phyloP scores from a whole-genome alignment of 64 coral and sea anemone species.

The Porites lutea region DNA sequence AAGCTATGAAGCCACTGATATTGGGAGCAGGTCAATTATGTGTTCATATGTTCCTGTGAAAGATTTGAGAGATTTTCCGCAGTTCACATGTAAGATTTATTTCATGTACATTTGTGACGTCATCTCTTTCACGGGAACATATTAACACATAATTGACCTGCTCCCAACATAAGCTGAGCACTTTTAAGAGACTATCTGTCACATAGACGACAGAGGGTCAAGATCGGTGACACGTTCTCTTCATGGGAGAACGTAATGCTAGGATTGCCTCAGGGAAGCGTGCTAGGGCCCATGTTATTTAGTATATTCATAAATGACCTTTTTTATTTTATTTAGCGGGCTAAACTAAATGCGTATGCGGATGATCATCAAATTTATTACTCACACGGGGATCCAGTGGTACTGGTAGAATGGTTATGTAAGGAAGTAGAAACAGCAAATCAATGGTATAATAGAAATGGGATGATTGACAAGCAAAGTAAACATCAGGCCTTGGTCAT shows the following conservation, averaged over 20 bases:
- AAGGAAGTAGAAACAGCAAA: not conserved
- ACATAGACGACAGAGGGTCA: constrained; percentile 2
- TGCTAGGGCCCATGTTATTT: not conserved
- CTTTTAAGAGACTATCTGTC: constrained; percentile 1
- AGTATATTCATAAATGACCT: not conserved
- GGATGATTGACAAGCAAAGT: not conserved
- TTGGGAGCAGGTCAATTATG: no score
- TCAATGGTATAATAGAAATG: not conserved
- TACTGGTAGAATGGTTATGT: not conserved
- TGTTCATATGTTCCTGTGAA: no score
- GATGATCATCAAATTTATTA: constrained; percentile 1
- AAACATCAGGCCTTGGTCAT: not conserved
- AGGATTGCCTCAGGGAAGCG: not conserved
- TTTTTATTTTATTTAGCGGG: not conserved
- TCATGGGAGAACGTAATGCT: not conserved
- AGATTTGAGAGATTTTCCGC: no score
- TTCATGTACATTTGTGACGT: no score
- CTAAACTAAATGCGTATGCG: not conserved
- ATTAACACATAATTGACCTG: no score
- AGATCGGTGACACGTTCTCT: not conserved
- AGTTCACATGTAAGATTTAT: no score
- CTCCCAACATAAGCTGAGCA: not conserved
- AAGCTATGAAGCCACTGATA: no score
- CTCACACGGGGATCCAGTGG: not conserved
- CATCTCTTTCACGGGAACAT: no score